Percentiles rank a stretch among this genome's conserved stretches.
These are phyloP conservation scores for Acanthornis magna DNA, from an alignment of 2,797 vertebrate species.

Conservation along the genomic window DNA sequence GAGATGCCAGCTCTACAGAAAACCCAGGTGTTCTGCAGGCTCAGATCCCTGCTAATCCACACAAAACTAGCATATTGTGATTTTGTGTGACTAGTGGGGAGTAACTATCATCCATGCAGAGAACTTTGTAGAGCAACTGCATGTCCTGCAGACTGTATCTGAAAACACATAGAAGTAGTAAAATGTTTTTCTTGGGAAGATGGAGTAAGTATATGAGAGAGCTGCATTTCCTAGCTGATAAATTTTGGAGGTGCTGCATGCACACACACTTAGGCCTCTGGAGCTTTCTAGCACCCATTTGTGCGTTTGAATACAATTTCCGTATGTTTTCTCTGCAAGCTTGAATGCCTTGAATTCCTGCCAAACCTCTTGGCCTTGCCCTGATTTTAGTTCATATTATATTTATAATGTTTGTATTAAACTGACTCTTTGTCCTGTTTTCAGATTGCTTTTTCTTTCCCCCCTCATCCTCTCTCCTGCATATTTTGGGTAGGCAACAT, in stretches of 20 bases:
- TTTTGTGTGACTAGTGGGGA: neutral
- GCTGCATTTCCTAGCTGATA: neutral
- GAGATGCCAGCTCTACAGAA: neutral
- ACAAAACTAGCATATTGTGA: neutral
- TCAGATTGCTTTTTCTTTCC: slow-evolving; percentile 62
- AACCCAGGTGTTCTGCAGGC: neutral
- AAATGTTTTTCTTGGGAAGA: neutral
- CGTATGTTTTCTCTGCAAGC: slow-evolving; percentile 58
- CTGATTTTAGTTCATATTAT: slow-evolving; percentile 73
- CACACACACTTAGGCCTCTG: neutral
- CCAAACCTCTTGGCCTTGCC: slow-evolving; percentile 70
- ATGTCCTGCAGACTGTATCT: neutral
- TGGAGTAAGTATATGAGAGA: neutral
- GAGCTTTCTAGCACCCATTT: slow-evolving; percentile 4
- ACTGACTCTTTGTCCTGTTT: slow-evolving; percentile 72
- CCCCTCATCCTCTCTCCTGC: slow-evolving; percentile 59
- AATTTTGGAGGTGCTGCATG: slow-evolving; percentile 1
- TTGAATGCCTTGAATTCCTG: slow-evolving; percentile 59
- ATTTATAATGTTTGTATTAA: slow-evolving; percentile 79
- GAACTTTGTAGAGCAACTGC: neutral
- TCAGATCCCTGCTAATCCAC: neutral
- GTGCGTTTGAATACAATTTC: slow-evolving; percentile 42
- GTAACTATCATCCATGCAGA: neutral
- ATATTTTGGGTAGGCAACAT: slow-evolving; percentile 66
- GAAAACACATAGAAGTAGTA: neutral